Base-by-base conservation (phyloP, 2,797 vertebrate genomes). In the Hozukius guyotensis region DNA sequence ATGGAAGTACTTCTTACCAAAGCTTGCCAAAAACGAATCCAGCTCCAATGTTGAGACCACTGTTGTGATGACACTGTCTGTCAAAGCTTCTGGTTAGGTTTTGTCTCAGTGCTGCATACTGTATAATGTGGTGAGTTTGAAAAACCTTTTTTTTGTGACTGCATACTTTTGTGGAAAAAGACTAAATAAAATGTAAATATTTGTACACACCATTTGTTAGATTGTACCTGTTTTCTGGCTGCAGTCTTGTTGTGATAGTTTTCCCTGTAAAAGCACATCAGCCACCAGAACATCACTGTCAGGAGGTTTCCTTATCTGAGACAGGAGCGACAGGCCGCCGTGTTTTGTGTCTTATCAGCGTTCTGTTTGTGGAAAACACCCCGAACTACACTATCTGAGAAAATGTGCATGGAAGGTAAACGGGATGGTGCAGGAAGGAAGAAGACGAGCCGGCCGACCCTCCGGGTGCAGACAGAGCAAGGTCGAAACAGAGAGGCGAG, bases 181-280 rank as follows among this genome's bases (percentile, higher is more conserved):
- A 77, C 62, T 63, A 70, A 91, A 89, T 91, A 64, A 64, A 91
- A 84, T 93, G 90, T 92, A 85, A 92, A 92, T 91, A 91, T 90
- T 92, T 91, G 82, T 87, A 78, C 64, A 75, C 82, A 31, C 12
- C 20, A 25, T 69, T 68, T 22, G 49, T 82, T 36, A 3, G 60
- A n/a, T 31, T 55, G 14, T 29, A 24, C 22, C 36, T 69, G 57
- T 29, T 61, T 61, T 42, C 22, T 57, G 29, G 24, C 22, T 67
- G 32, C 32, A 6, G 32, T 11, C 57, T 36, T 36, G 46, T 61
- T 34, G 52, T 63, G 63, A 56, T 46, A 3, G 29, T 55, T 24
- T 24, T 52, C 24, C 10, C 25, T 31, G 4, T 7, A 4, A 22
- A 73, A 56, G 20, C 25, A 22, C 60, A 34, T n/a, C 20, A 22